A percentile compares a stretch with the other conserved stretches of the same genome.
Conservation (phyloP, 2,113 vertebrate genomes). For the Pachycephala philippinensis region DNA sequence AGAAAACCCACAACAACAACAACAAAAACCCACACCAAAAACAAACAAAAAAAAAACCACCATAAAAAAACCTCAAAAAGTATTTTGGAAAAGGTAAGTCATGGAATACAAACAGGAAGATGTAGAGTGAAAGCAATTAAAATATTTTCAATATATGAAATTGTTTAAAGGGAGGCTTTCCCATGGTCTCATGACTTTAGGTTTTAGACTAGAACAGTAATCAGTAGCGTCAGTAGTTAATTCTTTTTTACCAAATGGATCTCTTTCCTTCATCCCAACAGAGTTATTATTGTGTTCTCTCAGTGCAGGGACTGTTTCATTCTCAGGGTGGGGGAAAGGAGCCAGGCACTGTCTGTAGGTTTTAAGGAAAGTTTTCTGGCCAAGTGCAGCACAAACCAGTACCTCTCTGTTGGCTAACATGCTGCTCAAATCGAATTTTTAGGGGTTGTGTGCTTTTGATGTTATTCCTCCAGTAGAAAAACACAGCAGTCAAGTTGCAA, state of each 20-base stretch:
- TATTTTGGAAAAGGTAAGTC: neutral
- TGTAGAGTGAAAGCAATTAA: neutral
- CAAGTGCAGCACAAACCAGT: neutral
- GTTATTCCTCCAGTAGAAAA: neutral
- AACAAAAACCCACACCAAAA: too few species aligned
- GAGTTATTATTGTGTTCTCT: neutral
- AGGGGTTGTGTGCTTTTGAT: neutral
- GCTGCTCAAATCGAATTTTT: neutral
- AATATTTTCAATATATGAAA: neutral
- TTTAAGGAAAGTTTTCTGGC: neutral
- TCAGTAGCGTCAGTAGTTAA: neutral
- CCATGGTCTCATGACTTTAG: neutral
- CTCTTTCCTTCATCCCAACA: neutral
- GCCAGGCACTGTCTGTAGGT: neutral
- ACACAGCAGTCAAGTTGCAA: neutral
- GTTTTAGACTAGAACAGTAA: neutral
- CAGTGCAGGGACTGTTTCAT: neutral
- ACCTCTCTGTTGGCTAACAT: neutral
- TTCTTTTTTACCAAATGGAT: neutral
- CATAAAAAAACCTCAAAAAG: neutral
- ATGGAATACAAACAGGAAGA: neutral
- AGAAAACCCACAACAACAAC: too few species aligned
- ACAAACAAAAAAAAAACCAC: neutral
- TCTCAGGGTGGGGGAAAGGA: neutral
- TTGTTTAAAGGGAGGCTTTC: neutral